Percentiles rank a stretch among this genome's conserved stretches.
Evolutionary conservation across 2,113 vertebrate genomes (phyloP).

Genomic region (Lipophrys pholis): DNA sequence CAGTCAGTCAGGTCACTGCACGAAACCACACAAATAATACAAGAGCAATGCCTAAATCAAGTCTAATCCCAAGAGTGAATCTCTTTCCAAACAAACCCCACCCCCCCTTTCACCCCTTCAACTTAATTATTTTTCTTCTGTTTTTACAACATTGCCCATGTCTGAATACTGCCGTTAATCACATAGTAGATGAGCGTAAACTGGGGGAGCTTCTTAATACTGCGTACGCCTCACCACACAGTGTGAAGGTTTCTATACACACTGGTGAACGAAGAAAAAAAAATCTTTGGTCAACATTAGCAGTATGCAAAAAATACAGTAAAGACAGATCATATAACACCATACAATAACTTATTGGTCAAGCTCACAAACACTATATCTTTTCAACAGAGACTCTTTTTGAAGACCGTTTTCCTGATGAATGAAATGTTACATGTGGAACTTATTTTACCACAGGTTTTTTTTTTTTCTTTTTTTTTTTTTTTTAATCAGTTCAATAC

Average conservation of each 20-base stretch:
- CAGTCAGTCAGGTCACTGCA: constrained; percentile 47
- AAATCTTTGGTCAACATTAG: constrained; percentile 83
- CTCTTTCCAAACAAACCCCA: constrained; percentile 46
- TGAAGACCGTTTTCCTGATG: constrained; percentile 35
- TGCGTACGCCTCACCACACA: constrained; percentile 60
- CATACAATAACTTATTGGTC: constrained; percentile 77
- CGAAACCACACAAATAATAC: constrained; percentile 38
- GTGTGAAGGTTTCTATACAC: constrained; percentile 42
- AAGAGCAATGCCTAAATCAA: constrained; percentile 33
- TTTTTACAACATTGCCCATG: constrained; percentile 41
- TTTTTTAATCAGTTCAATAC: constrained; percentile 4
- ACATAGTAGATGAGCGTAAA: constrained; percentile 25
- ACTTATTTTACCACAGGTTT: constrained; percentile 55
- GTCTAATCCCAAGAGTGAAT: constrained; percentile 36
- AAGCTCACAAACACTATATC: constrained; percentile 71
- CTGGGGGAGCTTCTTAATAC: constrained; percentile 63
- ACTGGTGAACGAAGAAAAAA: constrained; percentile 57
- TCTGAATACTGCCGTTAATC: constrained; percentile 57
- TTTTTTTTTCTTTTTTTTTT: background rate
- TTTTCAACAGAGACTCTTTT: constrained; percentile 60
- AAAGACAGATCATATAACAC: constrained; percentile 68
- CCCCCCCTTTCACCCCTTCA: constrained; percentile 23
- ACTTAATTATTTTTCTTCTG: background rate
- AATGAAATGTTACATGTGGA: constrained; percentile 48
- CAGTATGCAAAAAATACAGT: constrained; percentile 65